These are phyloP conservation scores for Falco peregrinus DNA, from an alignment of 2,797 vertebrate genomes.

Conservation along the genomic window DNA sequence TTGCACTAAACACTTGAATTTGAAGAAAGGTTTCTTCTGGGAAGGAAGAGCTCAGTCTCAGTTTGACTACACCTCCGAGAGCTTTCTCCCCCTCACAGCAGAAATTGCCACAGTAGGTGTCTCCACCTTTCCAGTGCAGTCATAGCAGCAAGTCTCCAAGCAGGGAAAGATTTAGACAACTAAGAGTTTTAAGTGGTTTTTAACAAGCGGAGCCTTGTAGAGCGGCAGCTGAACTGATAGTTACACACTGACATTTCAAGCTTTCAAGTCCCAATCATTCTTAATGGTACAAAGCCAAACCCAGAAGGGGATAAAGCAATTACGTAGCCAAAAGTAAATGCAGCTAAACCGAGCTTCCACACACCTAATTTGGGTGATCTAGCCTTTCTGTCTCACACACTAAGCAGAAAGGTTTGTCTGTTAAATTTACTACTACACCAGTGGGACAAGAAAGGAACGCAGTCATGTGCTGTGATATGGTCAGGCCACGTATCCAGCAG, in stretches of 20 bases:
- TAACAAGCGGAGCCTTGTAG: conserved; percentile 16
- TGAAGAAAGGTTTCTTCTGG: not conserved
- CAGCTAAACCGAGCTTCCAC: conserved; percentile 24
- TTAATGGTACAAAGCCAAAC: conserved; percentile 34
- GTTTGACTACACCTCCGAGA: not conserved
- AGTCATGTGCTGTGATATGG: not conserved
- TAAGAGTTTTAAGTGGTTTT: conserved; percentile 35
- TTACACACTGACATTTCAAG: conserved; percentile 14
- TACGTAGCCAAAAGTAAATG: not conserved
- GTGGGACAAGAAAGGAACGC: not conserved
- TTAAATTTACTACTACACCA: not conserved
- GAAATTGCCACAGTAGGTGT: not conserved
- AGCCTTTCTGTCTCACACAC: not conserved
- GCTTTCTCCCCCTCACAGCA: not conserved
- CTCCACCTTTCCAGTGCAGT: not conserved
- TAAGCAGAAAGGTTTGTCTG: not conserved
- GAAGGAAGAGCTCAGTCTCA: not conserved
- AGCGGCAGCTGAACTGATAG: conserved; percentile 18
- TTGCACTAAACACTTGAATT: not conserved
- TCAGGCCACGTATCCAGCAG: not conserved
- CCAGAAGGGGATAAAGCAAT: conserved; percentile 37
- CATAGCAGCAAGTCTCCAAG: not conserved
- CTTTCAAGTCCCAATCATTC: conserved; percentile 21
- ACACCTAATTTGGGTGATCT: not conserved
- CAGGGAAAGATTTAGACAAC: conserved; percentile 21